Evolutionary conservation across 2,888 invertebrate genomes (phyloP), one percentile per base, ranked within the genome.

Genomic region (Polyommatus icarus): DNA sequence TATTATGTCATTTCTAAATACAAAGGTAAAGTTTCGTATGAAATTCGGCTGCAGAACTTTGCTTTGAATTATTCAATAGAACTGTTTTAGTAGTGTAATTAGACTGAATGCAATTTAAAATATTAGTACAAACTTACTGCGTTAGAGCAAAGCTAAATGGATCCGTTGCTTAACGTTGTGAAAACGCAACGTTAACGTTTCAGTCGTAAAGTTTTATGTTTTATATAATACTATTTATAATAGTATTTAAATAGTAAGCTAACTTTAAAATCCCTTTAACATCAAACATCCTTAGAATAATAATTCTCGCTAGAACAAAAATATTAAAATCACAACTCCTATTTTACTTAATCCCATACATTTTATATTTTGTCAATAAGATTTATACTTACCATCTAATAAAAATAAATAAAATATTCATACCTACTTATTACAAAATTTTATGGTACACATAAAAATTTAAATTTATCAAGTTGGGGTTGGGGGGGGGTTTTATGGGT

Each of bases 31-130:
- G 20, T 77, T 77, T 57, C n/a, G 50, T 76, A 78, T 78, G 79
- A 76, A 77, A 79, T 78, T 77, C 79, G 76, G 73, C 36, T 77
- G 79, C 77, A 76, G 75, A 78, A 80, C 61, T 79, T 80, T 78
- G 76, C 67, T 79, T 78, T 77, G 77, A 79, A 79, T 78, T 79
- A 78, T 78, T 79, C 76, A 80, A 80, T 80, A 78, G 61, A 78
- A 80, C 77, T 40, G 57, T 77, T 79, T 79, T 72, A 81, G 80
- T 80, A 78, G 59, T 71, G 32, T 81, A 80, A 80, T 81, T 80
- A 77, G 78, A 76, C 78, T 36, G 59, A 73, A 77, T 57, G 77
- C 36, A 73, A 72, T 73, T 72, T 59, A 57, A 77, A 77, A 73
- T 46, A 24, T 73, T 29, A 50, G 46, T 15, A 40, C n/a, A 40